These are phyloP conservation scores for Microctonus hyperodae DNA, from an alignment of 2,888 invertebrate species.

Conservation along the genomic window DNA sequence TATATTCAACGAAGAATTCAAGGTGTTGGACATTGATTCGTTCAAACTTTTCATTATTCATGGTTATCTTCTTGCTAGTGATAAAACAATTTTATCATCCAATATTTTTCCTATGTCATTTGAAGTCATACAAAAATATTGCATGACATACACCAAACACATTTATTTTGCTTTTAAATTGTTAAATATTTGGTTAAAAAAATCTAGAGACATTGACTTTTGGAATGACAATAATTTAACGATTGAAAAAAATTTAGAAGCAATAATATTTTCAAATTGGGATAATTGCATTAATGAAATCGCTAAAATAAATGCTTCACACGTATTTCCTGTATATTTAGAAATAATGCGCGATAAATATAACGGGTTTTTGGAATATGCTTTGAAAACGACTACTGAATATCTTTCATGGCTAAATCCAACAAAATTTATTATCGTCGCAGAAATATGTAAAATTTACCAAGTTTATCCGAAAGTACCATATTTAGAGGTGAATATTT, in stretches of 20 bases:
- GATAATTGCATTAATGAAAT: conserved; percentile 69
- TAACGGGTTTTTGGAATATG: conserved; percentile 45
- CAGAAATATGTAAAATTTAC: conserved; percentile 63
- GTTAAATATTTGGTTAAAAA: conserved; percentile 63
- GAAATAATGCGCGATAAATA: conserved; percentile 51
- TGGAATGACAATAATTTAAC: conserved; percentile 54
- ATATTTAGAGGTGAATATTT: conserved; percentile 45
- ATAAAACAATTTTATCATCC: conserved; percentile 30
- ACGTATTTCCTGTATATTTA: conserved; percentile 63
- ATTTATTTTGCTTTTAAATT: conserved; percentile 67
- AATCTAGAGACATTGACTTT: conserved; percentile 60
- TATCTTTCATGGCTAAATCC: conserved; percentile 68
- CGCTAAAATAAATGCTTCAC: conserved; percentile 65
- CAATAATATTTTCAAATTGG: conserved; percentile 70
- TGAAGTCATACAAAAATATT: conserved; percentile 59
- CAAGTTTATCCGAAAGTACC: conserved; percentile 42
- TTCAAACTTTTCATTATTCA: conserved; percentile 49
- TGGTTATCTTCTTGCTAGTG: conserved; percentile 51
- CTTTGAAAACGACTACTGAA: conserved; percentile 52
- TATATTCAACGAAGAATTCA: conserved; percentile 39
- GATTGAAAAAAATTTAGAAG: conserved; percentile 63
- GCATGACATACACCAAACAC: conserved; percentile 66
- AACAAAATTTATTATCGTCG: conserved; percentile 68
- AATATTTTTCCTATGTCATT: conserved; percentile 55
- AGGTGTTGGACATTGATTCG: conserved; percentile 41